A percentile compares a stretch with the other conserved stretches of the same genome.
phyloP scores from a whole-genome alignment of 1,140 invertebrate species.

The Ostrea edulis region DNA sequence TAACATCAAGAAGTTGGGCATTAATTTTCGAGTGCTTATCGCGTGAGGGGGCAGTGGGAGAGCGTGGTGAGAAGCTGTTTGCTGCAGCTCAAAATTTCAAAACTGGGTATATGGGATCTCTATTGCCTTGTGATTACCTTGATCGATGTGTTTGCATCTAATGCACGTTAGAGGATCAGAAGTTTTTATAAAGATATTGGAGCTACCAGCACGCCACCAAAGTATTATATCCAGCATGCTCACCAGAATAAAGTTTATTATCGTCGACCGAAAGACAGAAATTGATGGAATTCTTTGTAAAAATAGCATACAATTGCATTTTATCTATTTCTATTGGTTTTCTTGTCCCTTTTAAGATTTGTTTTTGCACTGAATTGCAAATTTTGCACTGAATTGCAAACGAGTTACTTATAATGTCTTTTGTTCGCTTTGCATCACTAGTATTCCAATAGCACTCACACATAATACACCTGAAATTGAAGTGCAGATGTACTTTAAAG shows the following conservation, averaged over 20 bases:
- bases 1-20: not conserved
- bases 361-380: not conserved
- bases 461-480: not conserved
- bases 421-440: not conserved
- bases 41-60: not conserved
- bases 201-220: not conserved
- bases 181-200: not conserved
- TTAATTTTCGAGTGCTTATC: constrained; percentile 11
- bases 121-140: not conserved
- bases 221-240: not conserved
- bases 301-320: not conserved
- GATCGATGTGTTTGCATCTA: not conserved
- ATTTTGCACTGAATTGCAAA: not conserved
- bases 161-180: not conserved
- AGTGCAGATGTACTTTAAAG: not conserved
- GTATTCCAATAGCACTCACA: not conserved
- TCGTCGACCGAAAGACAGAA: not conserved
- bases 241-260: not conserved
- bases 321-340: not conserved
- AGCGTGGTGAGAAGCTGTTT: not conserved
- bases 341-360: not conserved
- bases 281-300: not conserved
- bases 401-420: not conserved
- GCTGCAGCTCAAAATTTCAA: not conserved
- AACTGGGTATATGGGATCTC: not conserved